These are phyloP conservation scores for Biston stratarius DNA, from an alignment of 2,888 invertebrate genomes.

Conservation along the genomic window DNA sequence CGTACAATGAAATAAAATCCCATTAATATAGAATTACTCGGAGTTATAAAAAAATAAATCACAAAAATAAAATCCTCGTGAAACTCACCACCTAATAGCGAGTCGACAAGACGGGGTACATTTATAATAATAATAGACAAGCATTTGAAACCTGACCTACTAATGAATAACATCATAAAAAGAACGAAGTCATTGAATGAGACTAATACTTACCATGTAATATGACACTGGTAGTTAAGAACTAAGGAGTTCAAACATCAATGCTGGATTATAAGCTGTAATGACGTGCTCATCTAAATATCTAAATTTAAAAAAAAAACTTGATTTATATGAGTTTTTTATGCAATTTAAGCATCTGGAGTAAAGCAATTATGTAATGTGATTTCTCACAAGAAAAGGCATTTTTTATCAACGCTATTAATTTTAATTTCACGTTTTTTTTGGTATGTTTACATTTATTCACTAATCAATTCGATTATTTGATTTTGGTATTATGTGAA, in stretches of 20 bases:
- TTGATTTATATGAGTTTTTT: constrained; percentile 49
- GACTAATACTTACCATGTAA: constrained; percentile 57
- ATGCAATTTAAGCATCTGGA: not conserved
- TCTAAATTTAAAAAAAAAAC: constrained; percentile 58
- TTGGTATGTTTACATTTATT: no score
- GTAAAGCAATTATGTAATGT: constrained; percentile 5
- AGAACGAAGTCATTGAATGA: constrained; percentile 32
- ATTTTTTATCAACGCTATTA: no score
- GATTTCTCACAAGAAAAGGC: not conserved
- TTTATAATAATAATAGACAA: not conserved
- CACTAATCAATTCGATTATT: no score
- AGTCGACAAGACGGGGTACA: no score
- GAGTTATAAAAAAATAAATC: no score
- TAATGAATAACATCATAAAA: constrained; percentile 27
- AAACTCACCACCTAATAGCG: no score
- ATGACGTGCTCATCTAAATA: constrained; percentile 68
- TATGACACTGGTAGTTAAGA: constrained; percentile 59
- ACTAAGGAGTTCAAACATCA: constrained; percentile 7
- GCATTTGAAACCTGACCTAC: constrained; percentile 20
- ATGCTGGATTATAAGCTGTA: constrained; percentile 64
- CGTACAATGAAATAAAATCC: no score
- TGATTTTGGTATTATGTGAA: no score
- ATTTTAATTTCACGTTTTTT: no score
- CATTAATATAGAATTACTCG: no score
- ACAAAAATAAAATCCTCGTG: no score